Evolutionary conservation across 2,797 vertebrate genomes (phyloP).

Genomic region (Atherinosoma microstoma): DNA sequence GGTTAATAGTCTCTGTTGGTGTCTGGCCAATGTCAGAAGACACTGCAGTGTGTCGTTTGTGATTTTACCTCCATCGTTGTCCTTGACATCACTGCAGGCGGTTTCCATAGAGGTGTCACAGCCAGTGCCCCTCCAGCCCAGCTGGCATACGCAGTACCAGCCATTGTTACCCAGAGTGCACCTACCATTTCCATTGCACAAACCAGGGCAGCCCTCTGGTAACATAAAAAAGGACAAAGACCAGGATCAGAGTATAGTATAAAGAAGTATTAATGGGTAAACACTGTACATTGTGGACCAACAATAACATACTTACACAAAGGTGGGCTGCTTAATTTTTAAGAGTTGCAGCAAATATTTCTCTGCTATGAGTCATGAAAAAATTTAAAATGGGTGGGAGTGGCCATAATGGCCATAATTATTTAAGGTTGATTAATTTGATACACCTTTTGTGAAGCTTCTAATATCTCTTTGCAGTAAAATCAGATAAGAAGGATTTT

Average conservation of each 20-base stretch:
- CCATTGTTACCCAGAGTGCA: slow-evolving; percentile 97
- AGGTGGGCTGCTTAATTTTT: slow-evolving; percentile 18
- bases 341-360: slow-evolving; percentile 23
- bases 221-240: slow-evolving; percentile 70
- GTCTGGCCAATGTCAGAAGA: slow-evolving; percentile 46
- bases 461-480: slow-evolving; percentile 76
- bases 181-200: slow-evolving; percentile 97
- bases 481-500: slow-evolving; percentile 76
- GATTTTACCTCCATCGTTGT: slow-evolving; percentile 97
- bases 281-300: slow-evolving; percentile 1
- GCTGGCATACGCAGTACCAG: slow-evolving; percentile 98
- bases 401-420: slow-evolving; percentile 54
- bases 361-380: slow-evolving; percentile 27
- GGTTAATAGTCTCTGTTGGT: slow-evolving; percentile 45
- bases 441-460: slow-evolving; percentile 75
- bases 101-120: slow-evolving; percentile 99
- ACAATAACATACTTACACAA: slow-evolving; percentile 18
- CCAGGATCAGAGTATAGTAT: slow-evolving; percentile 44
- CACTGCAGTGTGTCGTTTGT: slow-evolving; percentile 42
- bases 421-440: slow-evolving; percentile 77
- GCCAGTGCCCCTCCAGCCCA: slow-evolving; percentile 96
- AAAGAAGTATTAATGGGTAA: background rate
- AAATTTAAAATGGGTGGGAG: slow-evolving; percentile 40
- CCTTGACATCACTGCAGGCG: slow-evolving; percentile 93
- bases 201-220: slow-evolving; percentile 97